Base-by-base conservation (phyloP, 2,888 invertebrate genomes). In the Phyllotreta cruciferae region DNA sequence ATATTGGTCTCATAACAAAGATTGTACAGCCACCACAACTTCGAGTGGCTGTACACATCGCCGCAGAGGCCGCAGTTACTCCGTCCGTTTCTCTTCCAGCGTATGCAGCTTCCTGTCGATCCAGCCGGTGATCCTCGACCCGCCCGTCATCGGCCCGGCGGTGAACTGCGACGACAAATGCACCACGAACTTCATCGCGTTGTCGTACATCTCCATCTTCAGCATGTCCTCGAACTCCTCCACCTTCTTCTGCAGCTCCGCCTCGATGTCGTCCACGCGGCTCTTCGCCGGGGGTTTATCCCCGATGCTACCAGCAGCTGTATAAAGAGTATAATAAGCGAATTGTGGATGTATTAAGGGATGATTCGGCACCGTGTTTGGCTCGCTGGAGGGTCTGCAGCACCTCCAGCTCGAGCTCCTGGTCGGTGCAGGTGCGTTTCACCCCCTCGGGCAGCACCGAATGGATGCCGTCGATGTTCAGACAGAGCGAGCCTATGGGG, bases 21-120 rank as follows among this genome's bases (percentile, higher is more conserved):
- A n/a, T n/a, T n/a, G n/a, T n/a, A n/a, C n/a, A n/a, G n/a, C n/a
- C n/a, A n/a, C n/a, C n/a, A n/a, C n/a, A n/a, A n/a, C n/a, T n/a
- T n/a, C n/a, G n/a, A n/a, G n/a, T n/a, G n/a, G n/a, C n/a, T n/a
- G n/a, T n/a, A n/a, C n/a, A n/a, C n/a, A n/a, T n/a, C n/a, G n/a
- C n/a, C n/a, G n/a, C n/a, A n/a, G n/a, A n/a, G n/a, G n/a, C n/a
- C n/a, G n/a, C n/a, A n/a, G n/a, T n/a, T n/a, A 81, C 80, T 81
- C 81, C 38, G 80, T 83, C 79, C 88, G 83, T 72, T 86, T 86
- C 77, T 89, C 88, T 82, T 88, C 87, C 77, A 88, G 82, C 9
- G 87, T 88, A 68, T 87, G 87, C 57, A 88, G 81, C 72, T 86
- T 84, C 65, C 82, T 80, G 70, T 87, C 86, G 63, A 86, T 78